A percentile compares a stretch with the other conserved stretches of the same genome.
Conservation (phyloP, 2,113 vertebrate species). For the Nettapus auritus region DNA sequence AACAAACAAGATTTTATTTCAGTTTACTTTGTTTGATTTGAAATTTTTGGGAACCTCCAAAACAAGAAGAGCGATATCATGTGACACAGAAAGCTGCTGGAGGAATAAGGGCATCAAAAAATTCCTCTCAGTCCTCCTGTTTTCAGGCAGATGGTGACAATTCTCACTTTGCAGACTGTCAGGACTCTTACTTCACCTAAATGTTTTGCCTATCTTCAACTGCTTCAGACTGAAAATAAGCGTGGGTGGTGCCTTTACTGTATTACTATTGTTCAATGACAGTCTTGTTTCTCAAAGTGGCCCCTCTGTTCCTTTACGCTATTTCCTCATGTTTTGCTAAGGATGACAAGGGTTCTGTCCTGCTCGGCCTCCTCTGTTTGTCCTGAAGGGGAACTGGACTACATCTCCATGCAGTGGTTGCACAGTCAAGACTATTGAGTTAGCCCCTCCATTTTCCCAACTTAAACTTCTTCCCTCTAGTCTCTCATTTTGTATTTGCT, state of each 20-base stretch:
- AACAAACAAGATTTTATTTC: conserved; percentile 52
- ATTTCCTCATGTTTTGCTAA: conserved; percentile 70
- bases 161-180: conserved; percentile 62
- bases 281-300: conserved; percentile 79
- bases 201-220: conserved; percentile 75
- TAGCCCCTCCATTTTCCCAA: conserved; percentile 3
- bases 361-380: conserved; percentile 51
- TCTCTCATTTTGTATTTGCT: conserved; percentile 61
- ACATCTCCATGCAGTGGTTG: conserved; percentile 52
- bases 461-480: not conserved
- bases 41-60: conserved; percentile 41
- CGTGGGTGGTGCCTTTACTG: conserved; percentile 85
- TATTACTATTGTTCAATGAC: conserved; percentile 81
- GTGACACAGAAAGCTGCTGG: conserved; percentile 7
- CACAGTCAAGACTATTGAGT: conserved; percentile 54
- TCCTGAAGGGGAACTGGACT: conserved; percentile 12
- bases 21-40: conserved; percentile 27
- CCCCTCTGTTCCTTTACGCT: conserved; percentile 67
- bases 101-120: conserved; percentile 29
- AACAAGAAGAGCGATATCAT: conserved; percentile 9
- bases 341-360: conserved; percentile 53
- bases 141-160: conserved; percentile 38
- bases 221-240: conserved; percentile 81
- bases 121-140: conserved; percentile 60
- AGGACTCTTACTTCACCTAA: conserved; percentile 61